These are phyloP conservation scores for Melanerpes formicivorus DNA, from an alignment of 2,113 vertebrate species.

Conservation along the genomic window DNA sequence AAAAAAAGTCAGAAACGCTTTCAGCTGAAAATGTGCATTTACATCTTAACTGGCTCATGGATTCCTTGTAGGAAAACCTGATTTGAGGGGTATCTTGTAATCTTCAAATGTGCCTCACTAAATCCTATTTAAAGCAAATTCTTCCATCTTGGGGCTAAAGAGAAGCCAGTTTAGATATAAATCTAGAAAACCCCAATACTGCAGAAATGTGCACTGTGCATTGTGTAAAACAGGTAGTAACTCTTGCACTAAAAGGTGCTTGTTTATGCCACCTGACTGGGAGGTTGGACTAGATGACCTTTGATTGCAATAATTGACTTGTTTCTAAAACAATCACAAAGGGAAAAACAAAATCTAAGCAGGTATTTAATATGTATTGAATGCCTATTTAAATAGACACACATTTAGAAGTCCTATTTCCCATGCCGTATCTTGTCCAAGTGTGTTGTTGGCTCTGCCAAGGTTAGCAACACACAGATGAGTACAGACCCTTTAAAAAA, in stretches of 20 bases:
- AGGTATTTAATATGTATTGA: neutral
- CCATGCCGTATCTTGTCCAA: conserved; percentile 10
- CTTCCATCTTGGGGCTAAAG: neutral
- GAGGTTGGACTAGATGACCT: too few relatives aligned
- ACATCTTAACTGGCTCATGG: conserved; percentile 34
- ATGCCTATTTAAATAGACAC: neutral
- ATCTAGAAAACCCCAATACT: conserved; percentile 40
- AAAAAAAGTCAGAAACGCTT: conserved; percentile 18
- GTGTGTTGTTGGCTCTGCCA: conserved; percentile 33
- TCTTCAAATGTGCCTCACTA: neutral
- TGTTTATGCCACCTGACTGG: neutral
- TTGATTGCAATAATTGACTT: neutral
- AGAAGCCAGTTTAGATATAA: neutral
- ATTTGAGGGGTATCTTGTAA: conserved; percentile 34
- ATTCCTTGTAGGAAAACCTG: conserved; percentile 18
- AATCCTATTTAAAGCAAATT: conserved; percentile 45
- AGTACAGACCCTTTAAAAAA: conserved; percentile 52
- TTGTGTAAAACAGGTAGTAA: neutral
- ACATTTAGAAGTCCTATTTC: conserved; percentile 22
- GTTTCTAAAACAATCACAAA: conserved; percentile 16
- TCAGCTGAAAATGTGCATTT: conserved; percentile 36
- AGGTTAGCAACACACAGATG: conserved; percentile 51
- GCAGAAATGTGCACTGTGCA: conserved; percentile 67
- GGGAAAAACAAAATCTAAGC: neutral
- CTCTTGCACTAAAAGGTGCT: conserved; percentile 21